Conservation (phyloP, 2,888 invertebrate species). For the Ichneumoninae sp. region DNA sequence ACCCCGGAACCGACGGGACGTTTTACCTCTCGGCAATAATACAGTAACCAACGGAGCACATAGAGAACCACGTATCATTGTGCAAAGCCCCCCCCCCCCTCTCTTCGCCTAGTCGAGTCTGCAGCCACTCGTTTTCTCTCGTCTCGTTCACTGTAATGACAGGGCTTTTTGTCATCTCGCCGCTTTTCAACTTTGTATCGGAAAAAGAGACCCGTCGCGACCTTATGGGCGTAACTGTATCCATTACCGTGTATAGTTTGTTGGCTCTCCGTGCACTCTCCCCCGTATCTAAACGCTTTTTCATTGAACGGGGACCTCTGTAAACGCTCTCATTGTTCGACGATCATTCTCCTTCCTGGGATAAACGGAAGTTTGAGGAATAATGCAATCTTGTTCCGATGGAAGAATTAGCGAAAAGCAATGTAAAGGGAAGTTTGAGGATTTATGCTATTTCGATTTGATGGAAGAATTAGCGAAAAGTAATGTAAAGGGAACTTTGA, state of each 20-base stretch:
- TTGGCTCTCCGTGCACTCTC: conserved; percentile 3
- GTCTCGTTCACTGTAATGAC: conserved; percentile 71
- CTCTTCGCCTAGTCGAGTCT: conserved; percentile 18
- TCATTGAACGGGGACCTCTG: conserved; percentile 33
- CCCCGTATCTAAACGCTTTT: conserved; percentile 35
- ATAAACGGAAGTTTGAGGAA: conserved; percentile 34
- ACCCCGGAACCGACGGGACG: conserved; percentile 63
- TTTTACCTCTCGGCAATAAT: conserved; percentile 70
- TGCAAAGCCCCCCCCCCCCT: conserved; percentile 23
- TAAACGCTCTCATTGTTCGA: conserved; percentile 41
- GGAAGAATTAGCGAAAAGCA: background rate
- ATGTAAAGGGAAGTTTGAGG: background rate
- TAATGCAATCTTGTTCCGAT: background rate
- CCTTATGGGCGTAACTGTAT: conserved; percentile 71
- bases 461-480: background rate
- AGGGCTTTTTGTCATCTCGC: conserved; percentile 73
- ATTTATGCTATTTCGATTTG: background rate
- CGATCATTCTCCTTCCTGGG: conserved; percentile 51
- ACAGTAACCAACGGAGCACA: conserved; percentile 53
- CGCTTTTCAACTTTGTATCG: conserved; percentile 73
- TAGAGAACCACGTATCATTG: conserved; percentile 54
- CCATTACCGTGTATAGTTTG: conserved; percentile 70
- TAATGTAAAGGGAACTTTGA: no score
- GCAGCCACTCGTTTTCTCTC: conserved; percentile 33
- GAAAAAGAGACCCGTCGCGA: conserved; percentile 64